phyloP scores from a whole-genome alignment of 2,113 vertebrate species.

The Pseudolaguvia tuberculata region DNA sequence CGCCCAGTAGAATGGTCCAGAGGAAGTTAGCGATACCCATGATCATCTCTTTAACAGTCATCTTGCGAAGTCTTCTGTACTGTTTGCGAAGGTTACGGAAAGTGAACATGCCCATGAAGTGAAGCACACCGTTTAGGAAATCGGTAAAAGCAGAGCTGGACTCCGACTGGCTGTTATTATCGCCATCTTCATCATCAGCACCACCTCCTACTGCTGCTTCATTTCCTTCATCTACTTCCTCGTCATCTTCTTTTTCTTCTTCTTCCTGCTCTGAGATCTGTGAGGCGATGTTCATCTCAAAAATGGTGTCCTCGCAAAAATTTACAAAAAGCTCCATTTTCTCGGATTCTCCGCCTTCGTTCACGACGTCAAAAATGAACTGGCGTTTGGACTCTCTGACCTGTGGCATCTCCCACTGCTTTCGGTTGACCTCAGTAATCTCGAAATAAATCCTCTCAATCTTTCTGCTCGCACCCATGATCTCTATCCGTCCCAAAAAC shows the following conservation, averaged over 20 bases:
- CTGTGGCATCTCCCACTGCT: slow-evolving; percentile 98
- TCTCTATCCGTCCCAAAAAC: slow-evolving; percentile 89
- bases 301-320: slow-evolving; percentile 98
- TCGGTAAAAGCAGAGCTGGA: slow-evolving; percentile 66
- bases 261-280: slow-evolving; percentile 89
- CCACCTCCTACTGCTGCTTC: slow-evolving; percentile 42
- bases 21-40: slow-evolving; percentile 68
- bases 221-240: slow-evolving; percentile 56
- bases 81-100: slow-evolving; percentile 78
- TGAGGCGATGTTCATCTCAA: slow-evolving; percentile 96
- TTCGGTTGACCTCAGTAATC: slow-evolving; percentile 90
- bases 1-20: slow-evolving; percentile 72
- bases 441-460: slow-evolving; percentile 97
- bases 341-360: slow-evolving; percentile 89
- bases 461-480: slow-evolving; percentile 87
- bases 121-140: slow-evolving; percentile 65
- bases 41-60: slow-evolving; percentile 77
- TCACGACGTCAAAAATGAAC: slow-evolving; percentile 98
- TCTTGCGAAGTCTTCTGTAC: slow-evolving; percentile 72
- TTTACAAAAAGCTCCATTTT: slow-evolving; percentile 98
- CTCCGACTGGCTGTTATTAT: slow-evolving; percentile 61
- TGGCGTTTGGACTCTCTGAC: slow-evolving; percentile 89
- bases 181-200: slow-evolving; percentile 64
- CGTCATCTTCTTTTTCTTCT: slow-evolving; percentile 71
- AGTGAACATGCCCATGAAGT: slow-evolving; percentile 74